Evolutionary conservation across 1,140 invertebrate genomes (phyloP), one percentile per base, ranked within the genome.

Genomic region (Euura lappo): DNA sequence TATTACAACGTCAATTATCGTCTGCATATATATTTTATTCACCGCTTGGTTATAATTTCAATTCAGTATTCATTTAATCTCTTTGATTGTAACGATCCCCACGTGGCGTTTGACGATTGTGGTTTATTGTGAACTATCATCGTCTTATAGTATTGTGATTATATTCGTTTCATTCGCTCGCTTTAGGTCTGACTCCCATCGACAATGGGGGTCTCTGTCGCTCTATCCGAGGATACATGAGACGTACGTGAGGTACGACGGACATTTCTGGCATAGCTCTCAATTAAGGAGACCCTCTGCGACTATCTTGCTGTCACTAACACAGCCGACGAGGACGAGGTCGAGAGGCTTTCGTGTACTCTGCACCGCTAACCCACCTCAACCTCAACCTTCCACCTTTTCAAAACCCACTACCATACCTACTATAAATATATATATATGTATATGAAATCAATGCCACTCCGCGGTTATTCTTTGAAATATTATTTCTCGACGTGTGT

Each of bases 181-280:
- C 13, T 64, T 73, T 73, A 43, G 66, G 66, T 64, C 42, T 44
- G 67, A 6, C 44, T 60, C 73, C 71, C 42, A 72, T 72, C 78
- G 78, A 80, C 79, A 82, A 82, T 78, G 79, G 79, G 67, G 80
- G 78, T 79, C 81, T 60, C 77, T 81, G 80, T 82, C 80, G 80
- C 79, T 79, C 28, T 28, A 28, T 28, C 28, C 28, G 28, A 28
- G 28, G 28, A 28, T 28, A 28, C 28, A 28, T 28, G 1, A 28
- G 81, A 68, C 73, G 73, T 11, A n/a, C 51, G 13, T 11, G 51
- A 73, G 74, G 78, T 69, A 28, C 28, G 28, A 28, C 74, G 72
- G 77, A 60, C 79, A 79, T 80, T 77, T 74, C 81, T 76, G 80
- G 75, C 78, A 77, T 76, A 78, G 77, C 79, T 79, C 79, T 81